Base-by-base conservation (phyloP, 2,888 invertebrate species). In the Eugnorisma glareosa region DNA sequence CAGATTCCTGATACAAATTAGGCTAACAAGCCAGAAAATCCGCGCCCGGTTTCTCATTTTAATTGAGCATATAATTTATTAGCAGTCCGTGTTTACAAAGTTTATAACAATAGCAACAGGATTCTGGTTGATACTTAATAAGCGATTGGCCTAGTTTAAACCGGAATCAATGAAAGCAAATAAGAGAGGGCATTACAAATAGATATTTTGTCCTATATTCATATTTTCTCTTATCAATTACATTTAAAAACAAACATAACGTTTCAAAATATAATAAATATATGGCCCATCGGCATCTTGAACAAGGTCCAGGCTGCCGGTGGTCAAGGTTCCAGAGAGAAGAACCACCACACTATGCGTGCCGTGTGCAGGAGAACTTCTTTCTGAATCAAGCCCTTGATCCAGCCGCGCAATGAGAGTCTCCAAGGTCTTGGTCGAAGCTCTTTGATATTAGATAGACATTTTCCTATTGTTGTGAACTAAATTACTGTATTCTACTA, bases 41-140 rank as follows among this genome's bases (percentile, higher is more conserved):
- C 82, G 79, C 70, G 77, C 82, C 81, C 83, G 77, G 88, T 90
- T 89, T 90, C 90, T 90, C 89, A 88, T 91, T 92, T 90, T 91
- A 93, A 92, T 92, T 90, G 92, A 90, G 88, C 85, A 83, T 88
- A 86, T 89, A 89, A 92, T 92, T 92, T 88, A 91, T 89, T 84
- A 88, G 77, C 86, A 81, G 87, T 79, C 81, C 81, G 76, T 84
- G 82, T 83, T 89, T 79, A 74, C 80, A 81, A 87, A 88, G 75
- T 86, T 86, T 85, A 73, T 77, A 73, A 82, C 67, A 85, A 80
- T 78, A 82, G 75, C 51, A 79, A 57, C 54, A 67, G 71, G 70
- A 61, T 75, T 72, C 67, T 79, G 51, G 72, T 76, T 43, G 35
- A 70, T 80, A 76, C 57, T 77, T 80, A 75, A 84, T 72, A 68